These are phyloP conservation scores for Erannis defoliaria DNA, from an alignment of 2,888 invertebrate genomes.

Conservation along the genomic window DNA sequence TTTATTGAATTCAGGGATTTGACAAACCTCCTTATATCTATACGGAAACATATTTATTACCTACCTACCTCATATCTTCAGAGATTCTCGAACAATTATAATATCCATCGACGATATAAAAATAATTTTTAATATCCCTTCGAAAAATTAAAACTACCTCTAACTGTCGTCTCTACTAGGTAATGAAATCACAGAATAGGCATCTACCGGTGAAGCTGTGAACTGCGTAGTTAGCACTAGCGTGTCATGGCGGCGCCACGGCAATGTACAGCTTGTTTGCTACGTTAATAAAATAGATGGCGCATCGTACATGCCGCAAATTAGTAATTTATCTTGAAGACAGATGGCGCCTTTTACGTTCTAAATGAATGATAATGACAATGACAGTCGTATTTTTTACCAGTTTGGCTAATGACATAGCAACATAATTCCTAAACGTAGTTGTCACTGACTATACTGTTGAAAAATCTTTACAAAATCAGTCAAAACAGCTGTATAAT, in stretches of 20 bases:
- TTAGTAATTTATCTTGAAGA: not conserved
- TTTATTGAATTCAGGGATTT: no score
- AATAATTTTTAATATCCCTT: no score
- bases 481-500: slow-evolving; percentile 9
- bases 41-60: no score
- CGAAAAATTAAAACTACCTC: no score
- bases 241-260: not conserved
- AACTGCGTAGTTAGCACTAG: not conserved
- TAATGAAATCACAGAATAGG: not conserved
- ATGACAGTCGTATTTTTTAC: slow-evolving; percentile 15
- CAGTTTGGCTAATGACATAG: slow-evolving; percentile 4
- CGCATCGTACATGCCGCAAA: not conserved
- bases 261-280: not conserved
- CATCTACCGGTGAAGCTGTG: slow-evolving; percentile 1
- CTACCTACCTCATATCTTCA: no score
- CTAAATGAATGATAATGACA: not conserved
- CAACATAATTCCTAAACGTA: not conserved
- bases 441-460: not conserved
- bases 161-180: not conserved
- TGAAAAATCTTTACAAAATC: slow-evolving; percentile 3
- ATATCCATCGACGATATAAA: no score
- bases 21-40: no score
- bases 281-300: slow-evolving; percentile 7
- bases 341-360: slow-evolving; percentile 23
- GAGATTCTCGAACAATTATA: no score